Evolutionary conservation across 2,113 vertebrate species (phyloP).

Genomic region (Dasyornis broadbenti): DNA sequence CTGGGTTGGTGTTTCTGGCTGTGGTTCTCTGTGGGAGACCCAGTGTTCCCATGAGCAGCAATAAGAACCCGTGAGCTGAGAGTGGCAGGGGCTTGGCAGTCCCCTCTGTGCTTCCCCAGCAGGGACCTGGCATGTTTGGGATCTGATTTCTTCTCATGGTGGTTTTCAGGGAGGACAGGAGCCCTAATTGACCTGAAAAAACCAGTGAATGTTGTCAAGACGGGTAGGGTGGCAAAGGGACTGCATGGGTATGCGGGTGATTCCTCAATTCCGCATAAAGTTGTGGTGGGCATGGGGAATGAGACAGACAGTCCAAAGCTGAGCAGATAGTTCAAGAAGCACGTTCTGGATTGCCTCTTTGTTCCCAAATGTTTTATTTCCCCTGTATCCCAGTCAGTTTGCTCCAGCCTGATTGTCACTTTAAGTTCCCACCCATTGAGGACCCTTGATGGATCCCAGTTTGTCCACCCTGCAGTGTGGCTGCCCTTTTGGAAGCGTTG

Average conservation of each 20-base stretch:
- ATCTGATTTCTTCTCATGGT: neutral
- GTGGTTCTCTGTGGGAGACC: neutral
- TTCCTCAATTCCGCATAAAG: neutral
- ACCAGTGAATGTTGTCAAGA: neutral
- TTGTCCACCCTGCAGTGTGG: neutral
- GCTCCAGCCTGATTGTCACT: neutral
- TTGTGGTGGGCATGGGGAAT: neutral
- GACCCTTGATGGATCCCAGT: neutral
- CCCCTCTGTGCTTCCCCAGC: fast-evolving
- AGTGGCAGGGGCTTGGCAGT: fast-evolving
- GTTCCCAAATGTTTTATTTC: neutral
- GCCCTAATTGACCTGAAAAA: fast-evolving
- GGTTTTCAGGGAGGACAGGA: neutral
- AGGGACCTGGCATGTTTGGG: neutral
- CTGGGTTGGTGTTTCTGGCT: neutral
- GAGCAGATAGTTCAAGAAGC: neutral
- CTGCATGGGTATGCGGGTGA: neutral
- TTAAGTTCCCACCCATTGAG: neutral
- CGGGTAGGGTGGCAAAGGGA: neutral
- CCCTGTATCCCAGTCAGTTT: neutral
- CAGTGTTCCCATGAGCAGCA: neutral
- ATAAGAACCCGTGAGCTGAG: neutral
- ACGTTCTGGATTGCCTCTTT: neutral
- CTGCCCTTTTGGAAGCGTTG: neutral
- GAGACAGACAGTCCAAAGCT: neutral